phyloP scores from a whole-genome alignment of 2,888 invertebrate species.

The Ormyrus thymus region DNA sequence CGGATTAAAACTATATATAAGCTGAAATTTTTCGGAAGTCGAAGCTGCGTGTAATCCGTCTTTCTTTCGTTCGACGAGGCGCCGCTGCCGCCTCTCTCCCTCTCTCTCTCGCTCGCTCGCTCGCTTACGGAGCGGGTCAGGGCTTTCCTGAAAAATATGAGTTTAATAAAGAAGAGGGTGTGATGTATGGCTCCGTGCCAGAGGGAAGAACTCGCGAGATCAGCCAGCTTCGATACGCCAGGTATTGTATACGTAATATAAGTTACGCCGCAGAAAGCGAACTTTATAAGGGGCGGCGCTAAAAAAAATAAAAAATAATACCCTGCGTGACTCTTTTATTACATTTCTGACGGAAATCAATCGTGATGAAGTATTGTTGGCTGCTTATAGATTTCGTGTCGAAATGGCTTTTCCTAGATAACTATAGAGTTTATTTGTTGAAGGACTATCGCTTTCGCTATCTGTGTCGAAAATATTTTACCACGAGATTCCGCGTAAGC shows the following conservation, averaged over 20 bases:
- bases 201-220: constrained; percentile 67
- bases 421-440: too few species aligned
- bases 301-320: constrained; percentile 49
- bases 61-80: constrained; percentile 45
- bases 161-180: constrained; percentile 73
- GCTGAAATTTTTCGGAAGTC: constrained; percentile 38
- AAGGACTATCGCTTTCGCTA: too few species aligned
- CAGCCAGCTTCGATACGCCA: constrained; percentile 69
- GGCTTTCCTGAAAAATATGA: constrained; percentile 71
- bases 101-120: background rate
- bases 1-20: constrained; percentile 22
- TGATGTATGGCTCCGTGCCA: constrained; percentile 68
- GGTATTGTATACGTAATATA: constrained; percentile 67
- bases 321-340: constrained; percentile 54
- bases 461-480: too few species aligned
- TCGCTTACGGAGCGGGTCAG: constrained; percentile 60
- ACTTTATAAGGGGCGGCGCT: constrained; percentile 51
- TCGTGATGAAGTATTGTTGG: constrained; percentile 46
- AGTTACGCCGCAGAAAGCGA: constrained; percentile 57
- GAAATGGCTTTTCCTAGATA: background rate
- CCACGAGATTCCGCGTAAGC: too few species aligned
- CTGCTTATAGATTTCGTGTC: constrained; percentile 33
- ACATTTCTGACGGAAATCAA: constrained; percentile 54
- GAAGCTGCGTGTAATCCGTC: constrained; percentile 42
- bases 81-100: constrained; percentile 11